Percentiles rank a stretch among this genome's conserved stretches.
Conservation (phyloP, 2,113 vertebrate species). For the Hyperopisus bebe region DNA sequence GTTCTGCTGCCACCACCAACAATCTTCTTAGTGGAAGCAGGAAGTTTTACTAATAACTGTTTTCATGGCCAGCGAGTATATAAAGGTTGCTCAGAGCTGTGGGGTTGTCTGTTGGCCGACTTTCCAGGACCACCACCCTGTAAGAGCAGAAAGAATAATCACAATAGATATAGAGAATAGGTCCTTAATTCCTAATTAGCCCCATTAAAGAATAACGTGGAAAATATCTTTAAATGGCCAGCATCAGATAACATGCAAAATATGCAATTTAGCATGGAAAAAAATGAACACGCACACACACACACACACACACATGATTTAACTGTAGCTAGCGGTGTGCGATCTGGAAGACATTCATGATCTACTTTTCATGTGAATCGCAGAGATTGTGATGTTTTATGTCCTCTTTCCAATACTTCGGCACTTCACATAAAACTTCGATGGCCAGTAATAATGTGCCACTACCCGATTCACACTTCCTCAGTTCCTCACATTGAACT, state of each 20-base stretch:
- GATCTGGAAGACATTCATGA: neutral
- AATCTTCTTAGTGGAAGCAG: neutral
- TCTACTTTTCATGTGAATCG: neutral
- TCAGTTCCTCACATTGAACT: neutral
- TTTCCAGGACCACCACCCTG: slow-evolving; percentile 96
- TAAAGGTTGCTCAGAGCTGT: slow-evolving; percentile 95
- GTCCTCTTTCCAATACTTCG: neutral
- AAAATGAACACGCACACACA: neutral
- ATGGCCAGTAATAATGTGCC: neutral
- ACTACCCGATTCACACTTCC: neutral
- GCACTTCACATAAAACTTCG: neutral
- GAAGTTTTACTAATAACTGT: slow-evolving; percentile 80
- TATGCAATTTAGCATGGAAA: neutral
- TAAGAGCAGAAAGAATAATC: neutral
- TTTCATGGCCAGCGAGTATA: slow-evolving; percentile 95
- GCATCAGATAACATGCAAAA: neutral
- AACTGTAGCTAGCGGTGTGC: no score
- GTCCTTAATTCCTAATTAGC: neutral
- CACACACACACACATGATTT: no score
- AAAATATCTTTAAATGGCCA: neutral
- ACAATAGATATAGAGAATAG: neutral
- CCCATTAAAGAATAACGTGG: neutral
- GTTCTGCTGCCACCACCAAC: slow-evolving; percentile 19
- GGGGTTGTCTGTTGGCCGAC: slow-evolving; percentile 87
- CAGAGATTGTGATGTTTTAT: neutral